Percentiles rank a stretch among this genome's conserved stretches.
Evolutionary conservation across 1,140 invertebrate genomes (phyloP).

Genomic region (Aphelenchoides fujianensis): DNA sequence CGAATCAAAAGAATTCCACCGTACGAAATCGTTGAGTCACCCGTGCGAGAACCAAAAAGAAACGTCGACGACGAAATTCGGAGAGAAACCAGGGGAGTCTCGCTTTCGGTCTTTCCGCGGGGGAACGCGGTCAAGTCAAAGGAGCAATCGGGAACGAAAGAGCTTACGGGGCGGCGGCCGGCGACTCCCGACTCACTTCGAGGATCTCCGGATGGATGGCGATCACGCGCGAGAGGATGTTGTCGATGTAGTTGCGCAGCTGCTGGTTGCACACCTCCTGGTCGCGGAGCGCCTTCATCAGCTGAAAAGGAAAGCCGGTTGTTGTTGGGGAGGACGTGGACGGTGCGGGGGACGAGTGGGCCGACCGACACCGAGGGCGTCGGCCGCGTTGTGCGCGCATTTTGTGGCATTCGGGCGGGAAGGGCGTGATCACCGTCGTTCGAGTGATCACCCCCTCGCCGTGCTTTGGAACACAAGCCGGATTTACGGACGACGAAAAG

Average conservation of each 20-base stretch:
- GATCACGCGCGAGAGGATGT: constrained; percentile 42
- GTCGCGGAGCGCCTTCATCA: constrained; percentile 43
- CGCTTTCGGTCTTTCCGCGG: too few relatives aligned
- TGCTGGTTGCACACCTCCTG: constrained; percentile 49
- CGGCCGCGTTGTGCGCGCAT: neutral
- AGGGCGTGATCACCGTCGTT: neutral
- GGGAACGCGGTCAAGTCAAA: neutral
- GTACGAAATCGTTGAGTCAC: neutral
- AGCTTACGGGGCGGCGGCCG: neutral
- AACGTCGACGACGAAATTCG: neutral
- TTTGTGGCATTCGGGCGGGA: too few relatives aligned
- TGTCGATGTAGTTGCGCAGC: constrained; percentile 44
- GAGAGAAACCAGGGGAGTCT: too few relatives aligned
- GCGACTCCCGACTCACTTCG: constrained; percentile 32
- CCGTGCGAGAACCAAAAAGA: neutral
- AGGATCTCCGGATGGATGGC: constrained; percentile 46
- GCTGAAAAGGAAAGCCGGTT: constrained; percentile 32
- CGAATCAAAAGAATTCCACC: too few relatives aligned
- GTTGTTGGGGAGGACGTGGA: neutral
- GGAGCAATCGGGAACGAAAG: neutral
- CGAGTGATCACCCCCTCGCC: neutral
- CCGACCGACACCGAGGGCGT: too few relatives aligned
- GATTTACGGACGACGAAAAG: neutral
- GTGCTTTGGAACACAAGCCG: neutral
- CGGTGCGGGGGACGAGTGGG: neutral